phyloP scores from a whole-genome alignment of 2,113 vertebrate genomes.

The Tetraodon nigroviridis region DNA sequence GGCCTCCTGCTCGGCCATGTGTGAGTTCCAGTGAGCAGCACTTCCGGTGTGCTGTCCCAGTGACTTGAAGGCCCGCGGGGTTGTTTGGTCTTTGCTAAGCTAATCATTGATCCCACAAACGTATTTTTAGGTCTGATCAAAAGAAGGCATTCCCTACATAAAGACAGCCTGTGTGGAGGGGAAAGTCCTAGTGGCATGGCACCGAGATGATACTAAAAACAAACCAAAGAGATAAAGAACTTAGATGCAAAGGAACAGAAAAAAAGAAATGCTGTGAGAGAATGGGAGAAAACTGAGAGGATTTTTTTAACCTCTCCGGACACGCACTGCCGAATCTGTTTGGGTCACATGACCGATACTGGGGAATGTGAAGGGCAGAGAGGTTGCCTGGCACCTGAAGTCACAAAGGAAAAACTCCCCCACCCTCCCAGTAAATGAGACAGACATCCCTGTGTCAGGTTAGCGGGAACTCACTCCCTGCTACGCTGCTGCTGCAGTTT shows the following conservation, averaged over 20 bases:
- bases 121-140: neutral
- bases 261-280: neutral
- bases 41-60: conserved; percentile 20
- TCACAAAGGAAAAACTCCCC: conserved; percentile 25
- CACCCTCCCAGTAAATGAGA: conserved; percentile 15
- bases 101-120: conserved; percentile 30
- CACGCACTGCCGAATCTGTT: conserved; percentile 40
- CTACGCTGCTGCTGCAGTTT: neutral
- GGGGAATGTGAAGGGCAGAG: conserved; percentile 58
- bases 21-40: conserved; percentile 2
- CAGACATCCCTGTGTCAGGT: conserved; percentile 38
- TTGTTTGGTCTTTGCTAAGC: conserved; percentile 16
- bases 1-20: neutral
- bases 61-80: conserved; percentile 12
- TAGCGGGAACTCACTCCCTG: conserved; percentile 23
- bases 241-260: neutral
- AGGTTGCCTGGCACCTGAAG: conserved; percentile 58
- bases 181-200: neutral
- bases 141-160: neutral
- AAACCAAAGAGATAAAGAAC: neutral
- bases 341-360: conserved; percentile 73
- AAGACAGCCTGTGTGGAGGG: neutral
- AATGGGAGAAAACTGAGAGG: neutral
- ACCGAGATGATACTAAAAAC: neutral
- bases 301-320: conserved; percentile 27